A percentile compares a stretch with the other conserved stretches of the same genome.
Evolutionary conservation across 2,113 vertebrate species (phyloP).

Genomic region (Pseudonaja textilis): DNA sequence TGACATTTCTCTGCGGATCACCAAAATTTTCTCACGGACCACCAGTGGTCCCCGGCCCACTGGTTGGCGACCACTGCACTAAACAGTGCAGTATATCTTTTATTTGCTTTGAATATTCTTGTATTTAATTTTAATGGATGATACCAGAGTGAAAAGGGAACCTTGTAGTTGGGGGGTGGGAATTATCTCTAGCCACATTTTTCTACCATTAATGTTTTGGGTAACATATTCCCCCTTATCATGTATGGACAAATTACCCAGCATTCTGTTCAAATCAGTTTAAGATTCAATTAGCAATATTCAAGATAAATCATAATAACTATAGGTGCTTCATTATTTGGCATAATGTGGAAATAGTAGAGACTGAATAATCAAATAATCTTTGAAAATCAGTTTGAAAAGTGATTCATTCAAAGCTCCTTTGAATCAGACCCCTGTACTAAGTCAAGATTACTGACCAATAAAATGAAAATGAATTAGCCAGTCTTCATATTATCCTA

Average conservation of each 20-base stretch:
- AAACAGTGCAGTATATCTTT: background rate
- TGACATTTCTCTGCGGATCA: too few species aligned
- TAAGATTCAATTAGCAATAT: background rate
- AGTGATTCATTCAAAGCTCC: background rate
- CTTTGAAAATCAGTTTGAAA: background rate
- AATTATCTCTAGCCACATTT: background rate
- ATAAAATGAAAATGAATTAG: background rate
- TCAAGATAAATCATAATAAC: background rate
- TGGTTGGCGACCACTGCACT: background rate
- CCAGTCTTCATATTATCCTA: background rate
- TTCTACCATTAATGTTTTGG: background rate
- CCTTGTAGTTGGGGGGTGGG: background rate
- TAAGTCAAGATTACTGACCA: background rate
- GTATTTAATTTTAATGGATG: background rate
- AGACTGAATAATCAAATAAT: background rate
- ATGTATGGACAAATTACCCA: background rate
- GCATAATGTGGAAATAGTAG: background rate
- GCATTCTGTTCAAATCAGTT: background rate
- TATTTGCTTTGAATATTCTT: background rate
- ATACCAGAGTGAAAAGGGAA: background rate
- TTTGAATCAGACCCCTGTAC: background rate
- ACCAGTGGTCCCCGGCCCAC: too few species aligned
- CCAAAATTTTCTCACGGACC: too few species aligned
- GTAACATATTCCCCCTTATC: background rate
- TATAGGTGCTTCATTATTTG: background rate